phyloP scores from a whole-genome alignment of 2,888 invertebrate genomes.

The Leptothorax acervorum region DNA sequence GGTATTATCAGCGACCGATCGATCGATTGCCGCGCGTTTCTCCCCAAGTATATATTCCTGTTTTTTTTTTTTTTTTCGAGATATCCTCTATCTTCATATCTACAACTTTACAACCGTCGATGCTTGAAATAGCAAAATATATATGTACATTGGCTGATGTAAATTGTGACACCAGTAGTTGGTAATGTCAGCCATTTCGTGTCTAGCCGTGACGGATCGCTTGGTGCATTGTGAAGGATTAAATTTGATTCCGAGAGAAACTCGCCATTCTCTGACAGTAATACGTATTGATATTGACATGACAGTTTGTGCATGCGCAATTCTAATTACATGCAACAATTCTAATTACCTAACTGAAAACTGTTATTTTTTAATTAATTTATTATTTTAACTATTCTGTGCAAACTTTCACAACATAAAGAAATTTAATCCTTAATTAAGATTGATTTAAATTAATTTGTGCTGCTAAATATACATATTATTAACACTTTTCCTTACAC shows the following conservation, averaged over 20 bases:
- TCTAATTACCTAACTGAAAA: not conserved
- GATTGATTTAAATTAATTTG: not conserved
- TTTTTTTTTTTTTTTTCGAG: not conserved
- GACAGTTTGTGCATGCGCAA: not conserved
- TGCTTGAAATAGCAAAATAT: slow-evolving; percentile 10
- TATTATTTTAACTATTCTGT: not conserved
- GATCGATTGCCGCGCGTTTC: slow-evolving; percentile 11
- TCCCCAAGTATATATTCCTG: not conserved
- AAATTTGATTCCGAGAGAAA: slow-evolving; percentile 6
- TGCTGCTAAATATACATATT: not conserved
- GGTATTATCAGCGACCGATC: slow-evolving; percentile 34
- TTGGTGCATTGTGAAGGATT: slow-evolving; percentile 17
- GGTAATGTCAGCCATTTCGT: slow-evolving; percentile 12
- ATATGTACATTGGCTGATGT: not conserved
- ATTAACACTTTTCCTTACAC: not conserved
- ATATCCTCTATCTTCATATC: not conserved
- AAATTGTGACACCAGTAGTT: slow-evolving; percentile 17
- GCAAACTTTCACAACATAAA: not conserved
- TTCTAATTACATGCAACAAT: slow-evolving; percentile 5
- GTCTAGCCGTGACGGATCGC: slow-evolving; percentile 35
- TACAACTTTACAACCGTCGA: not conserved
- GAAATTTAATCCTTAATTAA: not conserved
- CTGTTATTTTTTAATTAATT: not conserved
- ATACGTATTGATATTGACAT: slow-evolving; percentile 15
- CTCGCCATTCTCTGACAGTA: not conserved